phyloP scores from a whole-genome alignment of 2,113 vertebrate species.

The Aleadryas rufinucha region DNA sequence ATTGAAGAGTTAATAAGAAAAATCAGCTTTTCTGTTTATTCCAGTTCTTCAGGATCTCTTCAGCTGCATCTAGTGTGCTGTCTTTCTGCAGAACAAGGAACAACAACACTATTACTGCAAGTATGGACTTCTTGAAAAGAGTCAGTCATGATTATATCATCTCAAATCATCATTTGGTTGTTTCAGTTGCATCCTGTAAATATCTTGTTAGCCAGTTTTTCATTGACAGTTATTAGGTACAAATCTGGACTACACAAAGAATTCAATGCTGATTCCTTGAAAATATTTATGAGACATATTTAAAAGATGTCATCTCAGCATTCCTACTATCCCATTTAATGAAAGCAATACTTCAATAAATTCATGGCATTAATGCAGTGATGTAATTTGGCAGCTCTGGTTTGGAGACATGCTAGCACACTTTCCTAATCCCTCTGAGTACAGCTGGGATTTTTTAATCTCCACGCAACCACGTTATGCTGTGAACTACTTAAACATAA shows the following conservation, averaged over 20 bases:
- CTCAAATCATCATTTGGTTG: neutral
- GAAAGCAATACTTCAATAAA: neutral
- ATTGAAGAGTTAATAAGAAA: neutral
- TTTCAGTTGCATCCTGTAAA: neutral
- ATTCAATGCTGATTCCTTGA: neutral
- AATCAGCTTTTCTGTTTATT: slow-evolving; percentile 50
- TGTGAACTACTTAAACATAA: neutral
- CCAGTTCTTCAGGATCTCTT: slow-evolving; percentile 88
- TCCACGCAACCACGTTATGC: neutral
- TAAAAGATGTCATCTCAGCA: neutral
- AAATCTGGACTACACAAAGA: neutral
- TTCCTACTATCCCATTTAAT: neutral
- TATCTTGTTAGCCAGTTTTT: neutral
- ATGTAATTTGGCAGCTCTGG: neutral
- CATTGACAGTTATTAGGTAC: neutral
- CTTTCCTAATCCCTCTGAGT: neutral
- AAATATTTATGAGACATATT: neutral
- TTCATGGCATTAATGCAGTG: neutral
- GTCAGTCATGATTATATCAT: neutral
- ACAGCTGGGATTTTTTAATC: neutral
- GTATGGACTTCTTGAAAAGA: neutral
- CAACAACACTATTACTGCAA: neutral
- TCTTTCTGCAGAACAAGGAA: slow-evolving; percentile 81
- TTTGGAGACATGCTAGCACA: neutral
- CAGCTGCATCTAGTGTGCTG: slow-evolving; percentile 88